Conservation (phyloP, 1,140 invertebrate genomes). For the Orchesella cincta region DNA sequence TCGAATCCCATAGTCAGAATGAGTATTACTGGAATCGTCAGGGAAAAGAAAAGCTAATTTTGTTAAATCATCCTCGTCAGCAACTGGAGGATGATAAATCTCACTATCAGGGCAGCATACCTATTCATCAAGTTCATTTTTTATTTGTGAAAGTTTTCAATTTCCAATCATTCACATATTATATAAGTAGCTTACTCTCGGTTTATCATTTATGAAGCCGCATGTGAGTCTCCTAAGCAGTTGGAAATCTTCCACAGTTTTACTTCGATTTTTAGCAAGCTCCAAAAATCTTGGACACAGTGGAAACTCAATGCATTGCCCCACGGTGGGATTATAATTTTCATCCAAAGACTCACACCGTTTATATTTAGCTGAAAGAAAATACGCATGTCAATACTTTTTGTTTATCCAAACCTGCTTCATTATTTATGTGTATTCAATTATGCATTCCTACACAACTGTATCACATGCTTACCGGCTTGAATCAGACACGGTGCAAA, state of each 20-base stretch:
- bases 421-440: too few relatives aligned
- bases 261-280: background rate
- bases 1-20: background rate
- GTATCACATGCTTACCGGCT: too few relatives aligned
- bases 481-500: too few relatives aligned
- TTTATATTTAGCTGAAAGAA: too few relatives aligned
- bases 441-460: too few relatives aligned
- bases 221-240: background rate
- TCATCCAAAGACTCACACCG: background rate
- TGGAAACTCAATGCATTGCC: background rate
- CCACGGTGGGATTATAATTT: background rate
- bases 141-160: background rate
- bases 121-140: background rate
- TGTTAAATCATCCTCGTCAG: background rate
- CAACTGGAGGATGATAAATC: background rate
- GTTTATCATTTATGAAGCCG: conserved; percentile 1
- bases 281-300: background rate
- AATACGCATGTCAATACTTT: too few relatives aligned
- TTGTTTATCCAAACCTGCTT: too few relatives aligned
- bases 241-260: conserved; percentile 2
- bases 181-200: background rate
- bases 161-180: background rate
- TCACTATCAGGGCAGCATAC: conserved; percentile 1
- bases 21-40: background rate
- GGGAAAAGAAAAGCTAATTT: background rate